Conservation (phyloP, 2,113 vertebrate genomes). For the Steatornis caripensis region DNA sequence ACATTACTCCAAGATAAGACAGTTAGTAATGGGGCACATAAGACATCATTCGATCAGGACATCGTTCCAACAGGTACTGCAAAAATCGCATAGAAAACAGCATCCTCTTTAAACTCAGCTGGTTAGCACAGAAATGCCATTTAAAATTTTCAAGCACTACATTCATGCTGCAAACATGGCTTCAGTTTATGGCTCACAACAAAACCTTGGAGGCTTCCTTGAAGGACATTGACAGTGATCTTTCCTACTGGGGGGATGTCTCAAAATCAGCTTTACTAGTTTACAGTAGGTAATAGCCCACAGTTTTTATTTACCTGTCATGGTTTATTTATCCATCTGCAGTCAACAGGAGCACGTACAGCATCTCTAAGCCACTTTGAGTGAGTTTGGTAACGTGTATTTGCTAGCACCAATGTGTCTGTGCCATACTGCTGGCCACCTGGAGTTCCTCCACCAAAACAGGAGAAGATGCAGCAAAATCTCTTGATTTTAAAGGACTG, state of each 20-base stretch:
- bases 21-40: neutral
- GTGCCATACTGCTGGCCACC: neutral
- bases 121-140: neutral
- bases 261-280: slow-evolving; percentile 39
- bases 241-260: neutral
- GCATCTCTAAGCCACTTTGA: neutral
- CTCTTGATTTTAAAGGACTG: neutral
- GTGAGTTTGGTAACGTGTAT: neutral
- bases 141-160: neutral
- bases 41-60: neutral
- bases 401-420: neutral
- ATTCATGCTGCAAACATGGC: slow-evolving; percentile 4
- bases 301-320: slow-evolving; percentile 38
- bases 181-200: neutral
- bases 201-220: neutral
- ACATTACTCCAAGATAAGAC: neutral
- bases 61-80: neutral
- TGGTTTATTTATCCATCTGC: slow-evolving; percentile 28
- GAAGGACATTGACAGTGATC: neutral
- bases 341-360: neutral
- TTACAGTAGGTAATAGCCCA: slow-evolving; percentile 27
- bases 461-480: neutral
- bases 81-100: slow-evolving; percentile 23
- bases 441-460: neutral
- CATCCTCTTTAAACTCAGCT: neutral